Evolutionary conservation across 2,797 vertebrate species (phyloP).

Genomic region (Bucorvus abyssinicus): DNA sequence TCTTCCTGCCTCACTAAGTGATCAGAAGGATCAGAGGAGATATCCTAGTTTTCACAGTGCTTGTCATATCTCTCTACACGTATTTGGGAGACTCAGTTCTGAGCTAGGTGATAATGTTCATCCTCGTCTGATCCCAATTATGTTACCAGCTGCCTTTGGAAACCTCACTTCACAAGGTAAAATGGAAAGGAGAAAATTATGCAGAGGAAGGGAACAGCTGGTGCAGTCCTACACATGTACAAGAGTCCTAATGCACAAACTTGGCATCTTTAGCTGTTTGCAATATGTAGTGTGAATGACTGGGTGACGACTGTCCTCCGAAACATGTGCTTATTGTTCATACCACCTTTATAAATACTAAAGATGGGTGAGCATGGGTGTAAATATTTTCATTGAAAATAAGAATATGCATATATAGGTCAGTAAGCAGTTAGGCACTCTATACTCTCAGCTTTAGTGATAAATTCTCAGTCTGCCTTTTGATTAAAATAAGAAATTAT

Average conservation of each 20-base stretch:
- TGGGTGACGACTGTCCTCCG: neutral
- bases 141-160: neutral
- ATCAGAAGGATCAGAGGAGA: neutral
- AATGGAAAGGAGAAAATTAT: neutral
- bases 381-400: neutral
- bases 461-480: neutral
- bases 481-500: neutral
- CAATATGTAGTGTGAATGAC: neutral
- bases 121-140: neutral
- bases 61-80: neutral
- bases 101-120: neutral
- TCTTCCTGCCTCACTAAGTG: neutral
- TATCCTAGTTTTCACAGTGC: neutral
- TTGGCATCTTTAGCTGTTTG: neutral
- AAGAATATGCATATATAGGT: neutral
- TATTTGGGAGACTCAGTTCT: neutral
- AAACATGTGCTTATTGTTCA: neutral
- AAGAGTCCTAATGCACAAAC: neutral
- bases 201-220: neutral
- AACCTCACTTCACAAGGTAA: neutral
- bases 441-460: neutral
- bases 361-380: neutral
- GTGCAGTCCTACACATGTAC: conserved; percentile 4
- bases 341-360: neutral
- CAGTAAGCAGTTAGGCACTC: neutral